phyloP scores from a whole-genome alignment of 2,797 vertebrate species.

The Falco novaeseelandiae region DNA sequence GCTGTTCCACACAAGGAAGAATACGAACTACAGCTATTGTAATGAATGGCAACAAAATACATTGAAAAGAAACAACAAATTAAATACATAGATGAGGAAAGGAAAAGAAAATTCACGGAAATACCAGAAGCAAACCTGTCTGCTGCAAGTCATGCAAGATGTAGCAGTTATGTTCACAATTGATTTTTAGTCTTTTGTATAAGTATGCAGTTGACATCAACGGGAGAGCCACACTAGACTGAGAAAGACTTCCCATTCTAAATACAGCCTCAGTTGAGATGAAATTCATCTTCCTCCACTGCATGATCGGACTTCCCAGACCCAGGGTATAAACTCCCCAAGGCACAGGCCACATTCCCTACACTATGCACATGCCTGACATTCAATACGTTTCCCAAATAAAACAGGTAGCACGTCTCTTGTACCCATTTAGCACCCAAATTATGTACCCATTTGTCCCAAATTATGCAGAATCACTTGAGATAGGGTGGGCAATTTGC shows the following conservation, averaged over 20 bases:
- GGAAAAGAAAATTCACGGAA: not conserved
- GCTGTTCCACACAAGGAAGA: not conserved
- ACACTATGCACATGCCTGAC: not conserved
- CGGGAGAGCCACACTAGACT: not conserved
- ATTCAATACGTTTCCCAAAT: not conserved
- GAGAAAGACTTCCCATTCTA: not conserved
- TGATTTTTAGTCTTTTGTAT: not conserved
- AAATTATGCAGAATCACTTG: not conserved
- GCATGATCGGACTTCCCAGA: not conserved
- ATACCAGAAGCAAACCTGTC: not conserved
- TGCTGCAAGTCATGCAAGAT: not conserved
- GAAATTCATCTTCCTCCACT: not conserved
- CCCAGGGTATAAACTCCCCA: not conserved
- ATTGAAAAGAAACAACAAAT: not conserved
- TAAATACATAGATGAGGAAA: not conserved
- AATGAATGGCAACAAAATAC: not conserved
- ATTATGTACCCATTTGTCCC: not conserved
- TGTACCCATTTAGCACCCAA: not conserved
- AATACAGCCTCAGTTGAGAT: not conserved
- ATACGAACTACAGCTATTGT: not conserved
- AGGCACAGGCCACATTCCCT: not conserved
- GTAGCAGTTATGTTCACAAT: not conserved
- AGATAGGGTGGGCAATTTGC: not conserved
- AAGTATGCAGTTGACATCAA: not conserved
- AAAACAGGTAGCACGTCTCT: not conserved